phyloP scores from a whole-genome alignment of 2,888 invertebrate species.

The Gortyna flavago region DNA sequence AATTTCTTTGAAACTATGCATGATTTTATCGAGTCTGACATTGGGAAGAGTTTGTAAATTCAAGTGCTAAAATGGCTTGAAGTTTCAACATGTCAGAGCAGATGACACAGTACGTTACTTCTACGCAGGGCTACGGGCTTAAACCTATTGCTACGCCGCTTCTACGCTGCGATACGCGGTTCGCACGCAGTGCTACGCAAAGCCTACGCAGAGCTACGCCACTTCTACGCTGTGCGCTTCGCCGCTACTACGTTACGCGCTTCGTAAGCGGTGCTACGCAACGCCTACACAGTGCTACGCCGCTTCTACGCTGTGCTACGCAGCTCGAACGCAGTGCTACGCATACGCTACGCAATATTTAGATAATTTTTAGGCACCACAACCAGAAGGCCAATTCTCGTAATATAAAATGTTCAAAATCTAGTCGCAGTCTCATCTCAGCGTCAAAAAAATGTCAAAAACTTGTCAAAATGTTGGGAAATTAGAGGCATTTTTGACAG shows the following conservation, averaged over 20 bases:
- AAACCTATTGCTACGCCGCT: not conserved
- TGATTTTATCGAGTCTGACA: not conserved
- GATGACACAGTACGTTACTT: not conserved
- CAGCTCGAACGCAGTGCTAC: not conserved
- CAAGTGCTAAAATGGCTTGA: not conserved
- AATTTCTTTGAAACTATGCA: slow-evolving; percentile 37
- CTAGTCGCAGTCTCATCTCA: too few species aligned
- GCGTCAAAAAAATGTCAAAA: too few species aligned
- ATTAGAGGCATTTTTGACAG: too few species aligned
- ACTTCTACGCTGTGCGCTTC: not conserved
- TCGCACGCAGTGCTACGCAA: not conserved
- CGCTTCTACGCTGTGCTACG: not conserved
- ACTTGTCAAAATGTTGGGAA: too few species aligned
- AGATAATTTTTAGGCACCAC: not conserved
- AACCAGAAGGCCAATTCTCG: too few species aligned
- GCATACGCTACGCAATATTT: not conserved
- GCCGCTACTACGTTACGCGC: not conserved
- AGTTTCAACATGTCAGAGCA: not conserved
- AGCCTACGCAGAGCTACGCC: not conserved
- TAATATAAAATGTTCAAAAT: too few species aligned
- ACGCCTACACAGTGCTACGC: not conserved
- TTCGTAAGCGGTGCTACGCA: too few species aligned
- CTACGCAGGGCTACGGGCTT: not conserved
- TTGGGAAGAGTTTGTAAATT: not conserved
- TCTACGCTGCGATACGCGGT: not conserved